Evolutionary conservation across 1,140 invertebrate species (phyloP), one percentile per base, ranked within the genome.

Genomic region (Adoxophyes honmai): DNA sequence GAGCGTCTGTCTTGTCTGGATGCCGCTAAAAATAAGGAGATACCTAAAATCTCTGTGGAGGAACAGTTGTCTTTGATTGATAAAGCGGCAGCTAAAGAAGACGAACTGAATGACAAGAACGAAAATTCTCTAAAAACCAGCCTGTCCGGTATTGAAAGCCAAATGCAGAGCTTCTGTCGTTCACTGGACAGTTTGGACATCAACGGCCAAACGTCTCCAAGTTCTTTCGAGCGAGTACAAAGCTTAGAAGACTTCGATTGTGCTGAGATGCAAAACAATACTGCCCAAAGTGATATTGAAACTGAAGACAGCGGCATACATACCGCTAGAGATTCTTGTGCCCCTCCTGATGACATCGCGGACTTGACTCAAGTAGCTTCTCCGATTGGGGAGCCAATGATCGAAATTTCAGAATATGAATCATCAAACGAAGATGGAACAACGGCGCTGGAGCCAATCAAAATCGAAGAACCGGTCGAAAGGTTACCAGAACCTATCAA

Each of bases 271-370:
- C 84, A 86, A 61, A 86, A 89, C 60, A 82, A 86, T 57, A 85
- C 86, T 16, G 85, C 90, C 34, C 83, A 84, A 34, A 91, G 89
- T 51, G 93, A 94, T 54, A 94, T 93, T 7, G 93, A 95, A 81
- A 90, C 93, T 9, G 95, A 96, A 76, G 95, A 96, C 66, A 95
- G 94, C 55, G 95, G 95, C 2, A 95, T 96, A 53, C 94, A 96
- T 64, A 95, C 94, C 18, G 93, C 93, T 1, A 94, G 95, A 73
- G 94, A 94, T 14, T 95, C 94, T 11, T 94, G 93, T 68, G 93
- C 92, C 16, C 93, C 94, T 3, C 94, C 93, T 73, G 94, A 95
- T 79, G 94, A 95, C 66, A 91, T 92, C 4, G 90, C 87, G 51
- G 91, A 92, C 60, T 70, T 88, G 36, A 85, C 80, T 60, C 81